phyloP scores from a whole-genome alignment of 2,113 vertebrate species.

The Caretta caretta region DNA sequence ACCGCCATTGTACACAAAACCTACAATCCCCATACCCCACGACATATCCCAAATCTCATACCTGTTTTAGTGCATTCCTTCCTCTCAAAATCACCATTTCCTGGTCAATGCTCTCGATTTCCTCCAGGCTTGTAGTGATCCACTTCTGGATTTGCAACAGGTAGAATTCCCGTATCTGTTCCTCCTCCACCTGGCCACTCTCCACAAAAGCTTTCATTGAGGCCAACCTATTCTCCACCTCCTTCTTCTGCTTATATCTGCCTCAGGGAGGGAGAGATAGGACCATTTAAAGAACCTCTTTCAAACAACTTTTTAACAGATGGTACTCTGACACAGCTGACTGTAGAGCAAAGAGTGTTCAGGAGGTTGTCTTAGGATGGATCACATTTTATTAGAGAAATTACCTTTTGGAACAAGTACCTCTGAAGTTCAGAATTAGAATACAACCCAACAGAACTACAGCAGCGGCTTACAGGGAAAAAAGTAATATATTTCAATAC shows the following conservation, averaged over 20 bases:
- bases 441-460: not conserved
- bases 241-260: slow-evolving; percentile 92
- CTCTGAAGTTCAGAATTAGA: not conserved
- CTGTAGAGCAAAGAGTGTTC: not conserved
- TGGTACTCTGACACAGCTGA: not conserved
- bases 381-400: not conserved
- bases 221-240: slow-evolving; percentile 86
- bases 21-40: not conserved
- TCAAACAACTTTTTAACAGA: not conserved
- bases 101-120: slow-evolving; percentile 93
- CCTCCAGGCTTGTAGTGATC: slow-evolving; percentile 88
- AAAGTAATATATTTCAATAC: not conserved
- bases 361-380: not conserved
- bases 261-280: not conserved
- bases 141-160: slow-evolving; percentile 87
- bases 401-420: not conserved
- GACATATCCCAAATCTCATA: not conserved
- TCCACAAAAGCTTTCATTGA: slow-evolving; percentile 83
- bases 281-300: not conserved
- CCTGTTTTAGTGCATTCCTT: slow-evolving; percentile 82
- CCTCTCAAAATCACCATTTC: slow-evolving; percentile 88
- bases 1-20: rapidly evolving
- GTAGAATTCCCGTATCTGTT: slow-evolving; percentile 87
- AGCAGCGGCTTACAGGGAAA: not conserved
- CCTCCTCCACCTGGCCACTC: slow-evolving; percentile 87